Conservation (phyloP, 2,113 vertebrate species). For the Redunca redunca region DNA sequence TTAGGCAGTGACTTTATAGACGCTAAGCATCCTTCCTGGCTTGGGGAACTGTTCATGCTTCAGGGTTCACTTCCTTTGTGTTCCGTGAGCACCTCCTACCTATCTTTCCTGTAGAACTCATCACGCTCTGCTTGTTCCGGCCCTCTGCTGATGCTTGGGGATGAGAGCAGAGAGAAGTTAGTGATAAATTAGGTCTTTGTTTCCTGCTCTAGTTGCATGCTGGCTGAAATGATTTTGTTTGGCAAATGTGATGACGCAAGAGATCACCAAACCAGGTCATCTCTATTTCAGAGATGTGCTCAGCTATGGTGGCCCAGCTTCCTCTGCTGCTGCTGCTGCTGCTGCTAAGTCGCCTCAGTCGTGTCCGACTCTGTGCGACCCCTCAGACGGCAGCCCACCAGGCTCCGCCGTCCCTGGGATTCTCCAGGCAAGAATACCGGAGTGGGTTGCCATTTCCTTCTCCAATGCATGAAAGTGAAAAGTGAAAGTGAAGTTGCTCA, state of each 20-base stretch:
- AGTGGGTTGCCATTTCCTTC: too few relatives aligned
- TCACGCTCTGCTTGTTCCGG: background rate
- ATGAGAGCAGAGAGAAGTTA: background rate
- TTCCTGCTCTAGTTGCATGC: background rate
- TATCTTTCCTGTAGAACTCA: background rate
- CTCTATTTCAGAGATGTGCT: background rate
- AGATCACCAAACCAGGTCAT: background rate
- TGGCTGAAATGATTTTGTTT: background rate
- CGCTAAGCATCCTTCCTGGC: background rate
- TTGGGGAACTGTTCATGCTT: background rate
- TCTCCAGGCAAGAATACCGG: too few relatives aligned
- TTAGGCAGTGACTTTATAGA: background rate
- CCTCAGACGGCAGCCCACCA: too few relatives aligned
- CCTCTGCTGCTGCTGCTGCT: background rate
- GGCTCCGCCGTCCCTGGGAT: too few relatives aligned
- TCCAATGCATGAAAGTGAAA: too few relatives aligned
- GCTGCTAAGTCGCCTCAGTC: too few relatives aligned
- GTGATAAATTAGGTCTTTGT: background rate
- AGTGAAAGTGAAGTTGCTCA: too few relatives aligned
- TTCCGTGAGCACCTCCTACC: background rate
- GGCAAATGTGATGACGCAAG: background rate
- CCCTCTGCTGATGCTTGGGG: background rate
- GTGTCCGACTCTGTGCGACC: too few relatives aligned
- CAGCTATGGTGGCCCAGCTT: background rate
- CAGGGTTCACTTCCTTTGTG: background rate